phyloP scores from a whole-genome alignment of 2,797 vertebrate genomes.

The Ctenopoma multispine region DNA sequence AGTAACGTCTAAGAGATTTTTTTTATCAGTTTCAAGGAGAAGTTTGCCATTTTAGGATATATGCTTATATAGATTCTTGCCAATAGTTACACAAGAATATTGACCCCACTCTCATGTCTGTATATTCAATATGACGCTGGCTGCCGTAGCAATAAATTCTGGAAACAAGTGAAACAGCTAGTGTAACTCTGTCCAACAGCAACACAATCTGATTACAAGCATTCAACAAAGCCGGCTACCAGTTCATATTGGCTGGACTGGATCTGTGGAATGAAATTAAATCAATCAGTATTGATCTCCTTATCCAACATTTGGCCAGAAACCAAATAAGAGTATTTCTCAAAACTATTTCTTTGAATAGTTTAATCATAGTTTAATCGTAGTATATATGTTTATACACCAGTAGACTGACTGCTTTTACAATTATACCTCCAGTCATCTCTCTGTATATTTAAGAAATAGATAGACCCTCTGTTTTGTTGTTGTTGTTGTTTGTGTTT shows the following conservation, averaged over 20 bases:
- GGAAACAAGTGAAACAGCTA: not conserved
- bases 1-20: not conserved
- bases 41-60: too few relatives aligned
- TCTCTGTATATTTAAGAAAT: not conserved
- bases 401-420: not conserved
- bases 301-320: not conserved
- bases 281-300: not conserved
- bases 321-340: not conserved
- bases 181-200: not conserved
- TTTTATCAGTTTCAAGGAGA: not conserved
- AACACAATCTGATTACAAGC: slow-evolving; percentile 9
- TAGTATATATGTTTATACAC: not conserved
- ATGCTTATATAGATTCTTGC: too few relatives aligned
- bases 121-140: not conserved
- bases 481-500: too few relatives aligned
- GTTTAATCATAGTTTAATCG: not conserved
- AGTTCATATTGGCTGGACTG: not conserved
- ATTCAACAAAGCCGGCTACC: not conserved
- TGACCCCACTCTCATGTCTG: not conserved
- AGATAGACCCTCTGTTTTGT: slow-evolving; percentile 50
- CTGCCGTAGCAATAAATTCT: slow-evolving; percentile 8
- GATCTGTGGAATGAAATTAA: not conserved
- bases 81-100: not conserved
- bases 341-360: not conserved
- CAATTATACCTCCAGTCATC: not conserved